Evolutionary conservation across 2,797 vertebrate genomes (phyloP), one percentile per base, ranked within the genome.

Genomic region (Sebastes diaconus): DNA sequence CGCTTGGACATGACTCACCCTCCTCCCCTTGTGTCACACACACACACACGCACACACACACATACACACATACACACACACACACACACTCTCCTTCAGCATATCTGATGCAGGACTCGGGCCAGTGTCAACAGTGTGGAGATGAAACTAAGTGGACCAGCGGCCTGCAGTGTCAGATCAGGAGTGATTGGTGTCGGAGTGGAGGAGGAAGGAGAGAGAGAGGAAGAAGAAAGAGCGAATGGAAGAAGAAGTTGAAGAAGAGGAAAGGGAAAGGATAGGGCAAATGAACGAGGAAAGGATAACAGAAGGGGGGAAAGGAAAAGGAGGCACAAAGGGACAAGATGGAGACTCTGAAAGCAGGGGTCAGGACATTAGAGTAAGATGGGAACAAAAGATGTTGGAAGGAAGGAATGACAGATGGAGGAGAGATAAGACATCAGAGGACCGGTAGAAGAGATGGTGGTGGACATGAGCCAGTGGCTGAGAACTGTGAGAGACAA

Each of bases 61-160:
- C 8, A 46, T 1, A 46, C 4, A 13, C 12, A 11, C 12, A 13
- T 2, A 36, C 34, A 42, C 1, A 42, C 1, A 46, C 6, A 50
- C 46, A 50, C 8, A n/a, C 50, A n/a, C 50, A n/a, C 20, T 34
- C 60, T 34, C 27, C 25, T 36, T 70, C 69, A 57, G 46, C n/a
- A 14, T 73, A 80, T 91, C 84, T 82, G 76, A 86, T 75, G 73
- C 16, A 68, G 74, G 67, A 52, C 65, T 65, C 16, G 3, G 71
- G 34, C 54, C 36, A 39, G 12, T 65, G 69, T 85, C 72, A 75
- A 67, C 65, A 39, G 16, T 30, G 64, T 55, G 69, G 65, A 75
- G 67, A 54, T 61, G 69, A 80, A 81, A 61, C 60, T 39, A 70
- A 79, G 30, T 57, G 83, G 67, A 73, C 24, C 25, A 20, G 73